These are phyloP conservation scores for Callyntrura sp. DNA, from an alignment of 2,888 invertebrate species.

Conservation along the genomic window DNA sequence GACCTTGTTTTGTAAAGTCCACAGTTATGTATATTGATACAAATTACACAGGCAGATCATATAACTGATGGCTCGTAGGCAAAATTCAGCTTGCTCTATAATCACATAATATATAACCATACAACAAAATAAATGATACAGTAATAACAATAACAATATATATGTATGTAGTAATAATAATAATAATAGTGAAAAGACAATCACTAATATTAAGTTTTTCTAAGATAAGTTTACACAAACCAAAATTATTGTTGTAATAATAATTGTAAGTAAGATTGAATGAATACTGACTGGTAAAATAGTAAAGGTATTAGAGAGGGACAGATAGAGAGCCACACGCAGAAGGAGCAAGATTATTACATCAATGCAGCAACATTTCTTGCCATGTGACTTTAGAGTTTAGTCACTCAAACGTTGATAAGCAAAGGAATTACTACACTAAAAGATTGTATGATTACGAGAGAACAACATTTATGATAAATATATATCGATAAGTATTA, in stretches of 20 bases:
- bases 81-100: slow-evolving; percentile 83
- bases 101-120: slow-evolving; percentile 57
- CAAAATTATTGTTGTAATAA: not conserved
- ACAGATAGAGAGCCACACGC: slow-evolving; percentile 48
- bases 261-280: slow-evolving; percentile 45
- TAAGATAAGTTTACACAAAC: not conserved
- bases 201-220: no score
- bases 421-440: slow-evolving; percentile 62
- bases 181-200: no score
- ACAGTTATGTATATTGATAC: slow-evolving; percentile 46
- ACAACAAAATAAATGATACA: slow-evolving; percentile 46
- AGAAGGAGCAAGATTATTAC: slow-evolving; percentile 28
- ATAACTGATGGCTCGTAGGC: slow-evolving; percentile 83
- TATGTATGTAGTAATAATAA: not conserved
- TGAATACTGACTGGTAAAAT: slow-evolving; percentile 48
- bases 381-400: slow-evolving; percentile 11
- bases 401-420: slow-evolving; percentile 62
- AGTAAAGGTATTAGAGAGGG: not conserved
- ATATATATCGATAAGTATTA: not conserved
- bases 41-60: slow-evolving; percentile 74
- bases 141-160: not conserved
- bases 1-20: slow-evolving; percentile 76
- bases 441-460: slow-evolving; percentile 14
- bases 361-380: slow-evolving; percentile 34
- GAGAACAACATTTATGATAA: not conserved